Percentiles rank a stretch among this genome's conserved stretches.
phyloP scores from a whole-genome alignment of 2,888 invertebrate species.

The Drosophila demipolita region DNA sequence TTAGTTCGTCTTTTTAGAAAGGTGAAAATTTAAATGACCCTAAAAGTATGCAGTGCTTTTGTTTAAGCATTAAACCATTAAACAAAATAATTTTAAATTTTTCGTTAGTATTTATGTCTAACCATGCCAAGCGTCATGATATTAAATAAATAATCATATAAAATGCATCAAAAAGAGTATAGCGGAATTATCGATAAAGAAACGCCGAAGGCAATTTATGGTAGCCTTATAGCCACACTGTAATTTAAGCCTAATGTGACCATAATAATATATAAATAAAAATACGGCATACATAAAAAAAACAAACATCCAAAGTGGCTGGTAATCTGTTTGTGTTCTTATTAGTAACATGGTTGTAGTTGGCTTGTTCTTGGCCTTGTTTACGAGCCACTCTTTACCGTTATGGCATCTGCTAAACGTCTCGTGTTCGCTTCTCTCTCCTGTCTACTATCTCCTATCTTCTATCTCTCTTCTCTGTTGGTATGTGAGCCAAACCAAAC shows the following conservation, averaged over 20 bases:
- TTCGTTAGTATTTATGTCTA: background rate
- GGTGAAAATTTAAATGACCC: fast-evolving
- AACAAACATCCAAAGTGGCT: conserved; percentile 22
- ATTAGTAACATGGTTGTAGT: conserved; percentile 25
- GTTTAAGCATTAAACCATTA: background rate
- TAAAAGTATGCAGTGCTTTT: background rate
- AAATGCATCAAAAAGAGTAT: background rate
- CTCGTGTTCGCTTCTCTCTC: conserved; percentile 41
- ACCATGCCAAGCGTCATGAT: background rate
- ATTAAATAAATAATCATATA: background rate
- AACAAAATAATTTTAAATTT: background rate
- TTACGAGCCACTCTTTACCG: conserved; percentile 38
- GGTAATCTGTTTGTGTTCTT: conserved; percentile 33
- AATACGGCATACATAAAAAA: conserved; percentile 6
- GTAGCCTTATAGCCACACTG: conserved; percentile 20
- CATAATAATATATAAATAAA: conserved; percentile 31
- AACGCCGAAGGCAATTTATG: background rate
- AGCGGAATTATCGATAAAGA: background rate
- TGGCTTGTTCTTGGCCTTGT: conserved; percentile 55
- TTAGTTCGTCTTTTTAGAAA: fast-evolving
- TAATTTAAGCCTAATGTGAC: conserved; percentile 28
- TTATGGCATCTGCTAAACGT: conserved; percentile 40
- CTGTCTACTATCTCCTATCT: background rate
- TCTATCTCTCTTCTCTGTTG: conserved; percentile 7
- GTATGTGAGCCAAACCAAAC: conserved; percentile 60